A percentile compares a stretch with the other conserved stretches of the same genome.
phyloP scores from a whole-genome alignment of 2,888 invertebrate species.

The Ophonus ardosiacus region DNA sequence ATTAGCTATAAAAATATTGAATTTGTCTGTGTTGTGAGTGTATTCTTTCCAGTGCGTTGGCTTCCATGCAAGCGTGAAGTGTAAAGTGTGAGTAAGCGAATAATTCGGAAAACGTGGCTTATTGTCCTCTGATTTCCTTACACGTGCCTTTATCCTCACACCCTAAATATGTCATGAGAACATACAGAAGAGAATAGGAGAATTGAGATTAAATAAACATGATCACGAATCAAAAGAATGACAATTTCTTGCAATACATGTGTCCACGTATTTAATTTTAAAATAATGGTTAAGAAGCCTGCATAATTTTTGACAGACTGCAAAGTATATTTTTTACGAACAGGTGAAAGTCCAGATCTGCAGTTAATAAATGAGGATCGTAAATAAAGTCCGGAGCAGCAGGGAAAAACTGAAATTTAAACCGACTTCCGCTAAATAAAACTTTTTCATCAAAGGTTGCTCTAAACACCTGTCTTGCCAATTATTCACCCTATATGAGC shows the following conservation, averaged over 20 bases:
- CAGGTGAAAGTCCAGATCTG: slow-evolving; percentile 39
- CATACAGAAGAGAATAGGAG: neutral
- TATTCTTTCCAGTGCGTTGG: neutral
- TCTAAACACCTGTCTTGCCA: neutral
- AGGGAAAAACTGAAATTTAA: slow-evolving; percentile 17
- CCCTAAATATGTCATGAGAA: neutral
- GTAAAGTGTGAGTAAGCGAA: slow-evolving; percentile 23
- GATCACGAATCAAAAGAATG: neutral
- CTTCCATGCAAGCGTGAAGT: slow-evolving; percentile 5
- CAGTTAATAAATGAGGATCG: slow-evolving; percentile 33
- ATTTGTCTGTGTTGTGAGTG: neutral
- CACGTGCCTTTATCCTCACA: neutral
- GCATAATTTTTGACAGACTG: neutral
- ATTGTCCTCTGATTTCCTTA: slow-evolving; percentile 32
- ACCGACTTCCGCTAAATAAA: slow-evolving; percentile 5
- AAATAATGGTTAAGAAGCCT: neutral
- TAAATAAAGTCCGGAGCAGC: slow-evolving; percentile 19
- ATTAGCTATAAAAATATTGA: slow-evolving; percentile 16
- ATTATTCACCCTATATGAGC: slow-evolving; percentile 6
- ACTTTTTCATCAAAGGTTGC: neutral
- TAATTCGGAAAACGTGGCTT: slow-evolving; percentile 30
- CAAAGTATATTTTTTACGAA: neutral
- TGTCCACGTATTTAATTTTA: neutral
- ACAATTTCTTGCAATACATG: too few species aligned
- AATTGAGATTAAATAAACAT: neutral